Evolutionary conservation across 2,888 invertebrate species (phyloP), one percentile per base, ranked within the genome.

Genomic region (Cheilosia vernalis): DNA sequence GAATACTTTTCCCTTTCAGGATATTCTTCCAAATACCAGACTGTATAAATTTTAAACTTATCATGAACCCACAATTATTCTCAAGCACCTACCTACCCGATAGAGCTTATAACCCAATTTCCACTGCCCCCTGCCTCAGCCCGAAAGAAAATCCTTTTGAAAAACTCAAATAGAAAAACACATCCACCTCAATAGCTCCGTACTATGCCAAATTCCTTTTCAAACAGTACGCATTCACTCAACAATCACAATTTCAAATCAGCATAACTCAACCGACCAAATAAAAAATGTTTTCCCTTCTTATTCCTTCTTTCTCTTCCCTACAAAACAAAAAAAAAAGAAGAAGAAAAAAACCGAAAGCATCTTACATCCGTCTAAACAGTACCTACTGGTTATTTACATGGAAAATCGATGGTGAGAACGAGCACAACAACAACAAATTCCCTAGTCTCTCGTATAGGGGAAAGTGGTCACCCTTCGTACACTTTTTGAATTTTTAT

Each of bases 231-330:
- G 74, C 55, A 80, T 63, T 74, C 63, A 76, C 76, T 81, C 69
- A 81, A 64, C 63, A 76, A 81, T 81, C 63, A 58, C 69, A 76
- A 63, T 76, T 81, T 76, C 63, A 81, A 76, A 81, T 81, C 81
- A 81, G 81, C 81, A 76, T 81, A 81, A 81, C 69, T 74, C 81
- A 81, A 58, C 81, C 76, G 69, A 76, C 81, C 76, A 76, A 81
- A 81, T 81, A 76, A 76, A 37, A 51, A 81, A 76, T 81, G 51
- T 81, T 80, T 81, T 76, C 69, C 76, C 76, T 81, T 76, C 81
- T 76, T 56, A 74, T 69, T 49, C 74, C 19, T n/a, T 56, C 27
- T 58, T 51, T 37, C 19, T 47, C 27, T 70, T 51, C 56, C 64
- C 53, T 53, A 33, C 9, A 17, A 17, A 44, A 6, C 4, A 7